phyloP scores from a whole-genome alignment of 2,888 invertebrate species.

The Amphipoea oculea region DNA sequence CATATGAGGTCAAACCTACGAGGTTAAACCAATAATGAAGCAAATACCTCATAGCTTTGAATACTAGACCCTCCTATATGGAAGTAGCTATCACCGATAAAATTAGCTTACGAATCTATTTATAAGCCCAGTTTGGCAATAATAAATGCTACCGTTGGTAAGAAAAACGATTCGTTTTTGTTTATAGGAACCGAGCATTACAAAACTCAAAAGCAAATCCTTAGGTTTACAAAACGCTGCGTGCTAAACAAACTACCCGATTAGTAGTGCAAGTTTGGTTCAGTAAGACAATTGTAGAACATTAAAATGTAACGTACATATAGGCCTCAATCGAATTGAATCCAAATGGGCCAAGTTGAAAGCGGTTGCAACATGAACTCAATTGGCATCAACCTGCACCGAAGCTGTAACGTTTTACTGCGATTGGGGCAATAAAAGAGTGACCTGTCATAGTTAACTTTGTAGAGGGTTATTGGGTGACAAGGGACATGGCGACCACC shows the following conservation, averaged over 20 bases:
- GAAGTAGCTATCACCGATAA: neutral
- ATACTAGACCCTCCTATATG: neutral
- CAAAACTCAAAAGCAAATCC: neutral
- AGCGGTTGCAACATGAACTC: slow-evolving; percentile 15
- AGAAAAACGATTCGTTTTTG: neutral
- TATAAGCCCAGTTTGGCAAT: neutral
- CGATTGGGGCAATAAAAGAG: slow-evolving; percentile 14
- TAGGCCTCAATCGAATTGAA: slow-evolving; percentile 1
- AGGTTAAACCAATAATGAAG: neutral
- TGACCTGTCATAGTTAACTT: neutral
- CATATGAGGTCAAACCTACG: neutral
- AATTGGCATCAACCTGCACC: slow-evolving; percentile 8
- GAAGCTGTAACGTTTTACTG: slow-evolving; percentile 23
- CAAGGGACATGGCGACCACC: neutral
- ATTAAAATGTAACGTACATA: slow-evolving; percentile 5
- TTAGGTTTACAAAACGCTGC: neutral
- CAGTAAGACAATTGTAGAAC: neutral
- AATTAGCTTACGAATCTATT: neutral
- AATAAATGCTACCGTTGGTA: neutral
- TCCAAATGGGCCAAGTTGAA: slow-evolving; percentile 17
- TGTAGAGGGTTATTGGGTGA: slow-evolving; percentile 8
- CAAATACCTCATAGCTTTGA: neutral
- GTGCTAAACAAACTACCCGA: neutral
- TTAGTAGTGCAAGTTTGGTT: neutral
- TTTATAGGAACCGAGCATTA: neutral